Base-by-base conservation (phyloP, 1,140 invertebrate species). In the Chrysopa pallens region DNA sequence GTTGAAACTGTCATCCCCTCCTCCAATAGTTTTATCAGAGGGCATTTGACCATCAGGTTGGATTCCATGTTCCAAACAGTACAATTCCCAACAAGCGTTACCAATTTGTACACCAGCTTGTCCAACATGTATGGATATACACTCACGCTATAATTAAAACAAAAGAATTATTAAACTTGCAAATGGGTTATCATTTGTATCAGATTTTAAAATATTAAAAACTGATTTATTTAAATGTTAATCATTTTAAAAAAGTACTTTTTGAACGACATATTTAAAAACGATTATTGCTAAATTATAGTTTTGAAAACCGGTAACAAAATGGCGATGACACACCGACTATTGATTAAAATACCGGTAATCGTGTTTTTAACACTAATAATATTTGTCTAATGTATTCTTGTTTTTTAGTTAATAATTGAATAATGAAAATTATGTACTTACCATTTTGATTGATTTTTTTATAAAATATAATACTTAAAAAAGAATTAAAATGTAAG, bases 1-100 rank as follows among this genome's bases (percentile, higher is more conserved):
- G 58, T 85, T 86, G 63, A 88, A 88, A 14, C 81, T 85, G 59
- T 87, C 83, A 55, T 85, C 80, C 33, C 77, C 77, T 9, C 74
- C 73, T 12, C 72, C 74, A 38, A 77, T 65, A 9, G 69, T 69
- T 56, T 70, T 69, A 54, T 74, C 72, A 13, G 69, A 68, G 8
- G 72, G 70, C 74, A 78, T 78, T 61, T 73, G 70, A 42, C 70
- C 70, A 58, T 72, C 70, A 46, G 70, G 69, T 54, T 76, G 73
- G 59, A 88, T 87, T 42, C 84, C 84, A 66, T 90, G 87, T 62
- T 90, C 76, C 52, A 67, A 44, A 43, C 64, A 66, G 48, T 66
- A 74, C 6, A 73, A 52, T 54, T 77, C 76, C 74, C 76, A 78
- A 52, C 75, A 76, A 47, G 76, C 72, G 57, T 78, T 78, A 46